phyloP scores from a whole-genome alignment of 2,797 vertebrate species.

The Leptatherina wallacei region DNA sequence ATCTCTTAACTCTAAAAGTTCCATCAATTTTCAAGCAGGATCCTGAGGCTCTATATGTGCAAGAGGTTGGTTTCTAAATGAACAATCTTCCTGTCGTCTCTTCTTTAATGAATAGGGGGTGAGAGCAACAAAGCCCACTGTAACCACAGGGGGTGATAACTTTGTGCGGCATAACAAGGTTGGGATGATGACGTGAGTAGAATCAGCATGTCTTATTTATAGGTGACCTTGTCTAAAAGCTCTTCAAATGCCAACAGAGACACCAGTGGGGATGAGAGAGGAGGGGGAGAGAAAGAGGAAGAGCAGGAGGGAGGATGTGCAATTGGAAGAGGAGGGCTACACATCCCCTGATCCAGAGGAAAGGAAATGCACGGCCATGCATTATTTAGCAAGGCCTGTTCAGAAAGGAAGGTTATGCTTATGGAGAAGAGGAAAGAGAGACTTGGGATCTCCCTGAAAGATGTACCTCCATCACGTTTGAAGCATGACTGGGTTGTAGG shows the following conservation, averaged over 20 bases:
- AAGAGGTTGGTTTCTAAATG: constrained; percentile 49
- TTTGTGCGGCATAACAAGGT: constrained; percentile 64
- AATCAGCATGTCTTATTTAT: constrained; percentile 81
- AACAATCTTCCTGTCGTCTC: constrained; percentile 58
- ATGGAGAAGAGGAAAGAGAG: constrained; percentile 11
- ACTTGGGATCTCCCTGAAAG: constrained; percentile 34
- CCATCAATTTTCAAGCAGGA: constrained; percentile 53
- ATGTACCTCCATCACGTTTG: constrained; percentile 9
- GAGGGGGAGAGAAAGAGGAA: constrained; percentile 6
- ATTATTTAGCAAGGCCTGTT: constrained; percentile 74
- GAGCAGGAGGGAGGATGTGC: constrained; percentile 25
- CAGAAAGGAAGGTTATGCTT: constrained; percentile 51
- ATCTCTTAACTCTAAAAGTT: constrained; percentile 46
- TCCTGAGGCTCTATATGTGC: constrained; percentile 48
- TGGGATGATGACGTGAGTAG: constrained; percentile 68
- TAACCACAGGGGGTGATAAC: constrained; percentile 60
- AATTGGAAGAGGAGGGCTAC: constrained; percentile 39
- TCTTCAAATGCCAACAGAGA: constrained; percentile 66
- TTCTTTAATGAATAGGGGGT: constrained; percentile 64
- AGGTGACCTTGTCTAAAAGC: constrained; percentile 82
- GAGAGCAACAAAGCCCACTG: constrained; percentile 49
- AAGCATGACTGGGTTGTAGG: constrained; percentile 2
- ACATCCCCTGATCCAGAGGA: constrained; percentile 39
- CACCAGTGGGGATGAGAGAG: constrained; percentile 45
- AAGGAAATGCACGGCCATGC: constrained; percentile 67